Percentiles rank a stretch among this genome's conserved stretches.
Conservation (phyloP, 1,140 invertebrate species). For the Leptinotarsa undecemlineata region DNA sequence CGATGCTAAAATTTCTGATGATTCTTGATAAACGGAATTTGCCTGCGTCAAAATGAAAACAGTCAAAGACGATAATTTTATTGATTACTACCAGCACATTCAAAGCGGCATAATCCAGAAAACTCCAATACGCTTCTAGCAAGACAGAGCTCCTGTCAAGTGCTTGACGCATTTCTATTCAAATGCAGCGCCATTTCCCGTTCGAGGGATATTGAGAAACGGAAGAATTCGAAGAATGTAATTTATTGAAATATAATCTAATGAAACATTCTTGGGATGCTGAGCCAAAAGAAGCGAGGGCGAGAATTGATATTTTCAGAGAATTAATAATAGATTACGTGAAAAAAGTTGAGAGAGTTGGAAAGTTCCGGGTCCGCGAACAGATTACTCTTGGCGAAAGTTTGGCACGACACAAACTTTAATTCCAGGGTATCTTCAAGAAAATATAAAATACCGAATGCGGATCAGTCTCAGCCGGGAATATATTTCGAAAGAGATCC, state of each 20-base stretch:
- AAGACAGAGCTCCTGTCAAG: neutral
- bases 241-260: slow-evolving; percentile 22
- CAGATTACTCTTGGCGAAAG: slow-evolving; percentile 25
- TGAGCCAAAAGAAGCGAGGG: slow-evolving; percentile 1
- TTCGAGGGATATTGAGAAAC: slow-evolving; percentile 12
- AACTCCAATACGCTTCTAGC: neutral
- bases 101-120: neutral
- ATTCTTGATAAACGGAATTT: too few relatives aligned
- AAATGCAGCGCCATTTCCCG: slow-evolving; percentile 11
- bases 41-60: too few relatives aligned
- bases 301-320: slow-evolving; percentile 32
- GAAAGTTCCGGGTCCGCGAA: slow-evolving; percentile 39
- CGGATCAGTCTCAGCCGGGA: slow-evolving; percentile 44
- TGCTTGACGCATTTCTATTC: neutral
- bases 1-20: too few relatives aligned
- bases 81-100: too few relatives aligned
- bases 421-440: slow-evolving; percentile 33
- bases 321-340: slow-evolving; percentile 45
- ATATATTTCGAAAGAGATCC: slow-evolving; percentile 40
- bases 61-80: too few relatives aligned
- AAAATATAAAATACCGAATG: slow-evolving; percentile 46
- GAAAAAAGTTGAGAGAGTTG: slow-evolving; percentile 18
- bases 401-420: slow-evolving; percentile 29
- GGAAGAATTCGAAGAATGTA: slow-evolving; percentile 5
- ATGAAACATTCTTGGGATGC: slow-evolving; percentile 20